Percentiles rank a stretch among this genome's conserved stretches.
Evolutionary conservation across 2,113 vertebrate species (phyloP).

Genomic region (Lathamus discolor): DNA sequence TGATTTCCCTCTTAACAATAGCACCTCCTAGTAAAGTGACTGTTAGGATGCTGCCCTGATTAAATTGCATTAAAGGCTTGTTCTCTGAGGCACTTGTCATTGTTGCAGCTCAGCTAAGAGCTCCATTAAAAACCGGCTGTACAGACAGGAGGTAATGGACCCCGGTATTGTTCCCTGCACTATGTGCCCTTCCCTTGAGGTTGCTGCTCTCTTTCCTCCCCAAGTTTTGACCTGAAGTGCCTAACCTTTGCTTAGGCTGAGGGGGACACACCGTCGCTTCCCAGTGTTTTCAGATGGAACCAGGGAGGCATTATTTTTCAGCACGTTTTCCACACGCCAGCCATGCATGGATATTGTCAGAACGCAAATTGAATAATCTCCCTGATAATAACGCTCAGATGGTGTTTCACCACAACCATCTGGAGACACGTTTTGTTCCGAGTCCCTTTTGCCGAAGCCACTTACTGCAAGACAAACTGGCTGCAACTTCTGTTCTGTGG

Average conservation of each 20-base stretch:
- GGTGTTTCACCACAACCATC: conserved; percentile 76
- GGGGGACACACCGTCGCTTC: background rate
- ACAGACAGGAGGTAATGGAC: background rate
- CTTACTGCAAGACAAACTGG: conserved; percentile 82
- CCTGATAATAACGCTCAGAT: conserved; percentile 61
- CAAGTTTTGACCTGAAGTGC: background rate
- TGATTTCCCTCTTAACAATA: background rate
- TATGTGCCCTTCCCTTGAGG: background rate
- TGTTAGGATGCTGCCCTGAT: background rate
- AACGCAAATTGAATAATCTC: conserved; percentile 70
- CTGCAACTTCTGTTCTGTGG: conserved; percentile 66
- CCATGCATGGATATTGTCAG: conserved; percentile 66
- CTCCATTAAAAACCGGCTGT: background rate
- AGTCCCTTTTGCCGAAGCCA: conserved; percentile 72
- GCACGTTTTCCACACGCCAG: conserved; percentile 1
- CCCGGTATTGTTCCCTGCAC: background rate
- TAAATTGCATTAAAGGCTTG: background rate
- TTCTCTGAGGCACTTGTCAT: background rate
- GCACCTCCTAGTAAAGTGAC: background rate
- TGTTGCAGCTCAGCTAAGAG: background rate
- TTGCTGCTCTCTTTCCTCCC: background rate
- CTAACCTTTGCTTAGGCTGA: background rate
- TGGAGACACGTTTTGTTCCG: conserved; percentile 66
- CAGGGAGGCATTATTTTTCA: background rate
- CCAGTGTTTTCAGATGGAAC: background rate